Evolutionary conservation across 2,113 vertebrate genomes (phyloP).

Genomic region (Oryzias melastigma): DNA sequence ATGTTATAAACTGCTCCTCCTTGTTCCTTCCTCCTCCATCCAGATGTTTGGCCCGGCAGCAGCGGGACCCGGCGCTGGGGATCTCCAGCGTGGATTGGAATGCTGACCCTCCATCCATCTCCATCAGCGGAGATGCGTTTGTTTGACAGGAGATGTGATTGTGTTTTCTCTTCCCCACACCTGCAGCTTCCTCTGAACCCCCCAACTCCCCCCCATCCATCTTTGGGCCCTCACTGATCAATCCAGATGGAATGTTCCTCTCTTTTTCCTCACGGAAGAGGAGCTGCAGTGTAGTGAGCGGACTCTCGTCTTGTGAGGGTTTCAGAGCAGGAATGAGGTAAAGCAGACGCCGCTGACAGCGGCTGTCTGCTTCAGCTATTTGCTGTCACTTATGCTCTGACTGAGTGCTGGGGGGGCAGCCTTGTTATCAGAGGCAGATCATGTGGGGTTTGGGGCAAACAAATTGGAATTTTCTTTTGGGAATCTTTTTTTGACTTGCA

Average conservation of each 20-base stretch:
- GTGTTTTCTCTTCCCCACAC: slow-evolving; percentile 78
- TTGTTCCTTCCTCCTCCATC: slow-evolving; percentile 33
- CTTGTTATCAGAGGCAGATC: slow-evolving; percentile 40
- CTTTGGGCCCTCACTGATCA: slow-evolving; percentile 52
- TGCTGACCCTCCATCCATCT: slow-evolving; percentile 75
- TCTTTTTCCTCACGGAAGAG: slow-evolving; percentile 25
- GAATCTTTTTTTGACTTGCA: slow-evolving; percentile 55
- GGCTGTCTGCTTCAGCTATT: slow-evolving; percentile 39
- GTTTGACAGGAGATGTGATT: slow-evolving; percentile 76
- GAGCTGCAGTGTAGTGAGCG: slow-evolving; percentile 13
- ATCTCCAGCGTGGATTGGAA: slow-evolving; percentile 73
- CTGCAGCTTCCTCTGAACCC: slow-evolving; percentile 72
- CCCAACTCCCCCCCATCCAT: slow-evolving; percentile 17
- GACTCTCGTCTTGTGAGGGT: slow-evolving; percentile 3
- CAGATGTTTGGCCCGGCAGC: slow-evolving; percentile 61
- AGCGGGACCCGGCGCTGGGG: slow-evolving; percentile 34
- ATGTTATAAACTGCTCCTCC: slow-evolving; percentile 14
- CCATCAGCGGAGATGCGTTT: slow-evolving; percentile 67
- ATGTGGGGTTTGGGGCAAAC: slow-evolving; percentile 39
- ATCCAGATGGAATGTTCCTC: slow-evolving; percentile 51
- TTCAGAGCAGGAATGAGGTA: slow-evolving; percentile 21
- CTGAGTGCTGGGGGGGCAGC: slow-evolving; percentile 41
- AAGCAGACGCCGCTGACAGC: slow-evolving; percentile 31
- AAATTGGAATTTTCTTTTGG: slow-evolving; percentile 45
- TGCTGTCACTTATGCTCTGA: slow-evolving; percentile 51